Percentiles rank a stretch among this genome's conserved stretches.
phyloP scores from a whole-genome alignment of 2,113 vertebrate genomes.

The Myocastor coypus region DNA sequence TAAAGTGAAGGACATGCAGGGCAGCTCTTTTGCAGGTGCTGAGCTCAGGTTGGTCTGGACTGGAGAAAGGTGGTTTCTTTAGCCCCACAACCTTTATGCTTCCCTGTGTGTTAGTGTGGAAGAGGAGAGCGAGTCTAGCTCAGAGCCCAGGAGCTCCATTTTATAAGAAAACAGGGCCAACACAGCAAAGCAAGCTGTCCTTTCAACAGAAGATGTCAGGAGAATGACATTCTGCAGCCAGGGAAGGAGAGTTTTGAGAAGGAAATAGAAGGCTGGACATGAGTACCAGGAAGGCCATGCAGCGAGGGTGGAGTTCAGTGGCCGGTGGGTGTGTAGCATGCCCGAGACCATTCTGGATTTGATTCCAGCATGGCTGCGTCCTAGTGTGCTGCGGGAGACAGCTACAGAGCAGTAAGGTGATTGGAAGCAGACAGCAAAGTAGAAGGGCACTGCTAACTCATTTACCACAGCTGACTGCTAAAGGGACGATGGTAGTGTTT shows the following conservation, averaged over 20 bases:
- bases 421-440: background rate
- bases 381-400: background rate
- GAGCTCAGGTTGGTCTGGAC: background rate
- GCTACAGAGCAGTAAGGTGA: background rate
- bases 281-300: background rate
- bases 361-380: background rate
- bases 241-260: background rate
- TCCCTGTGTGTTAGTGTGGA: background rate
- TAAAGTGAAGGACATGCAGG: background rate
- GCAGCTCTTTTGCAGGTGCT: background rate
- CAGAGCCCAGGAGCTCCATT: background rate
- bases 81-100: background rate
- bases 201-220: background rate
- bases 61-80: background rate
- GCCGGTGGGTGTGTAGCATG: too few relatives aligned
- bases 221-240: background rate
- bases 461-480: background rate
- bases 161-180: background rate
- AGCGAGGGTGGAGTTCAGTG: too few relatives aligned
- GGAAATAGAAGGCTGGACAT: background rate
- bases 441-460: background rate
- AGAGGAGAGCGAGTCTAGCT: background rate
- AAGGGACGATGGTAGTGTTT: background rate
- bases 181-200: too few relatives aligned
- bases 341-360: background rate